Base-by-base conservation (phyloP, 1,140 invertebrate genomes). In the Cyrtorhinus lividipennis region DNA sequence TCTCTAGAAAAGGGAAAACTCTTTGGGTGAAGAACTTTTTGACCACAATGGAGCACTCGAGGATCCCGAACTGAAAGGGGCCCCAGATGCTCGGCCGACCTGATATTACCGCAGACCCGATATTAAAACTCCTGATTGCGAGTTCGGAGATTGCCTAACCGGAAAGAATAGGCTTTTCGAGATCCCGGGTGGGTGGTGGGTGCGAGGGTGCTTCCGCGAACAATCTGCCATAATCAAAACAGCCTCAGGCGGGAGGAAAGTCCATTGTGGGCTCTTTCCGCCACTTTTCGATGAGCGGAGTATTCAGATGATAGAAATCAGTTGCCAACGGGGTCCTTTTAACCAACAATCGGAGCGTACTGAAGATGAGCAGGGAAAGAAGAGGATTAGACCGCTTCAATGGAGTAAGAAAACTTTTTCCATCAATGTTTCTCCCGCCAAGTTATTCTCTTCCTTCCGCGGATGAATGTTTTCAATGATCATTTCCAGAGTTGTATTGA, bases 221-320 rank as follows among this genome's bases (percentile, higher is more conserved):
- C 48, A 53, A 53, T 53, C 48, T 53, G 48, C 48, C 48, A 53
- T 53, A 53, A 53, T 53, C 48, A 53, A 53, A 53, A 53, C 48
- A 53, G 48, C 48, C 48, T 22, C 20, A 22, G 18, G 48, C 48
- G 18, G 20, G 5, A 53, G 10, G 20, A 53, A 53, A 53, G 48
- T 53, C 48, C 48, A 53, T 53, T 53, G 48, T 53, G 10, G 48
- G 20, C 10, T 53, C 48, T 53, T n/a, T 53, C 48, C 20, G 48
- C 48, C 48, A 53, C 48, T 10, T 53, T 53, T 53, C 48, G 18
- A 53, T 53, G 10, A 53, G 20, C 48, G 48, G 20, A 53, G 48
- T 53, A 53, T 53, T 53, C 48, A 12, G 48, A 53, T 53, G 48
- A 53, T 53, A 53, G 48, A 22, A 53, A 53, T 53, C 48, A 53